Evolutionary conservation across 2,113 vertebrate species (phyloP).

Genomic region (Oenanthe oenanthe): DNA sequence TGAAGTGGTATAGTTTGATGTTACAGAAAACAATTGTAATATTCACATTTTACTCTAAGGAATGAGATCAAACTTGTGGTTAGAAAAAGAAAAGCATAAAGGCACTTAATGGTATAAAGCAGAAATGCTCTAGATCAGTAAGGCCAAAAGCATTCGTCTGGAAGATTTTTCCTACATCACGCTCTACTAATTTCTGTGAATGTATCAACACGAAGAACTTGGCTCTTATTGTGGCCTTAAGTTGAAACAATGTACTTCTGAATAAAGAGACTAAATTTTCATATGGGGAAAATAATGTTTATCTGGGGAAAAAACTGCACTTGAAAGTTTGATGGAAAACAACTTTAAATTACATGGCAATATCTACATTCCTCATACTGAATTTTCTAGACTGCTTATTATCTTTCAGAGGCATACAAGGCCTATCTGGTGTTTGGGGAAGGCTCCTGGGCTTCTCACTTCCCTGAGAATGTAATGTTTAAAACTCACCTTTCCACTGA

Average conservation of each 20-base stretch:
- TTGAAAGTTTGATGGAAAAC: neutral
- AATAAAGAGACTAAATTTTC: neutral
- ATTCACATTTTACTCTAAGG: neutral
- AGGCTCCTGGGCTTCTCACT: neutral
- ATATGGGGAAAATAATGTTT: neutral
- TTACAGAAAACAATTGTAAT: neutral
- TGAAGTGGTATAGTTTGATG: neutral
- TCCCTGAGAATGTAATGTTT: neutral
- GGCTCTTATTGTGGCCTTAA: neutral
- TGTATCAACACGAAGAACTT: neutral
- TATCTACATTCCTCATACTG: neutral
- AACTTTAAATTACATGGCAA: neutral
- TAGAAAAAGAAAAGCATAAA: neutral
- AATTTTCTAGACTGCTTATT: neutral
- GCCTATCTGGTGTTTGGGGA: neutral
- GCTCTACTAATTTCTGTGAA: conserved; percentile 60
- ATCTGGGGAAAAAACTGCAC: neutral
- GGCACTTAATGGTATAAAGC: neutral
- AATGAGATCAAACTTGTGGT: neutral
- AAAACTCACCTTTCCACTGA: neutral
- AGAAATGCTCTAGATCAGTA: conserved; percentile 23
- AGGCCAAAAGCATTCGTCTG: neutral
- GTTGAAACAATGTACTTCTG: neutral
- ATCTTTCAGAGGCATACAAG: neutral
- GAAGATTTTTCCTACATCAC: conserved; percentile 33